phyloP scores from a whole-genome alignment of 1,140 invertebrate genomes.

The Ceratoteleas bidentatus region DNA sequence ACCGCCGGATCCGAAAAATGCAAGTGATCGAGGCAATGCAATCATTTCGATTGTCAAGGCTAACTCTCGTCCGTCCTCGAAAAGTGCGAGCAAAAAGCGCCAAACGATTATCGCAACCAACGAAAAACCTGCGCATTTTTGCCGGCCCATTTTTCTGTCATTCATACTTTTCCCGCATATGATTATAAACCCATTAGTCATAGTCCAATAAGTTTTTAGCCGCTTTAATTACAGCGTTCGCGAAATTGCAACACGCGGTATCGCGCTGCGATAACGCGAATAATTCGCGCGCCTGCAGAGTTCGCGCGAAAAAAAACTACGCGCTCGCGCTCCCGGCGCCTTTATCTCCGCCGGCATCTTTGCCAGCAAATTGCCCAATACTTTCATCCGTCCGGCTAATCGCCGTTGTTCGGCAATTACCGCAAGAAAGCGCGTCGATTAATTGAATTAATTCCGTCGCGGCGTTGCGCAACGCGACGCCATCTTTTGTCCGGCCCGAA shows the following conservation, averaged over 20 bases:
- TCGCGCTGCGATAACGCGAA: constrained; percentile 13
- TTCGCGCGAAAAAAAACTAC: neutral
- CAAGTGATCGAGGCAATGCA: no score
- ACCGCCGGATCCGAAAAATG: no score
- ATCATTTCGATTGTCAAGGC: no score
- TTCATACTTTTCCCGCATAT: constrained; percentile 21
- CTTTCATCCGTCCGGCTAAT: constrained; percentile 14
- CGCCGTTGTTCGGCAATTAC: constrained; percentile 23
- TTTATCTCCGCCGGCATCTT: constrained; percentile 30
- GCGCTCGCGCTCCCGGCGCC: neutral
- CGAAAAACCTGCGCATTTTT: neutral
- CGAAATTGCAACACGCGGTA: constrained; percentile 45
- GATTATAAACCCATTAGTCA: constrained; percentile 44
- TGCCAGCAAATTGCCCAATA: constrained; percentile 26
- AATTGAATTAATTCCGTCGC: constrained; percentile 34
- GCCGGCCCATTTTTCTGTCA: neutral
- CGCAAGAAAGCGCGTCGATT: constrained; percentile 26
- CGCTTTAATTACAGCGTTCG: constrained; percentile 40
- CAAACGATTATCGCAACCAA: no score
- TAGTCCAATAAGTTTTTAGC: constrained; percentile 44
- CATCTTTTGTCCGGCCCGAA: constrained; percentile 25
- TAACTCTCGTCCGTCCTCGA: no score
- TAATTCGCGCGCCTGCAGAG: constrained; percentile 1
- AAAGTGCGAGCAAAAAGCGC: no score
- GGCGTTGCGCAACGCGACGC: neutral